Percentiles rank a stretch among this genome's conserved stretches.
Evolutionary conservation across 1,140 invertebrate genomes (phyloP).

Genomic region (Tribolium madens): DNA sequence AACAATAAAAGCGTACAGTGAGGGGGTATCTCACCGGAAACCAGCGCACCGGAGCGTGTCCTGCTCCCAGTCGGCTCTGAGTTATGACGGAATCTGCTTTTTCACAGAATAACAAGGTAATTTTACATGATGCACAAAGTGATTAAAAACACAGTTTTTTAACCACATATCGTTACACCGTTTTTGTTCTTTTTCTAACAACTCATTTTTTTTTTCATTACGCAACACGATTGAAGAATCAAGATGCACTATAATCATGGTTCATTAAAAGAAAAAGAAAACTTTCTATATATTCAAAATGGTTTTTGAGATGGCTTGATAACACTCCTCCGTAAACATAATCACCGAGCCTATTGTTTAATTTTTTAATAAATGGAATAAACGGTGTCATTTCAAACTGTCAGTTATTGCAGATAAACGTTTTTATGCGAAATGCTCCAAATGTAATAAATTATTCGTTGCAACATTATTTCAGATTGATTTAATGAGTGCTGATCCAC

Average conservation of each 20-base stretch:
- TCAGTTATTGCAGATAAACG: not conserved
- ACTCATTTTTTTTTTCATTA: not conserved
- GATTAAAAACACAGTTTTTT: not conserved
- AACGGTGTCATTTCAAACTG: conserved; percentile 8
- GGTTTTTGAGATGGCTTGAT: not conserved
- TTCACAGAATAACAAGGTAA: not conserved
- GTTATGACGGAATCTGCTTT: not conserved
- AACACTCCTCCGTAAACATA: not conserved
- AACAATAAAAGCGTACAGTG: conserved; percentile 37
- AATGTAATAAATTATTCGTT: conserved; percentile 19
- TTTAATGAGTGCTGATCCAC: conserved; percentile 27
- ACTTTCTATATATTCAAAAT: not conserved
- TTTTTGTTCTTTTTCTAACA: too few species aligned
- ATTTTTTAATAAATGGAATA: conserved; percentile 8
- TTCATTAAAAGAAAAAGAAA: not conserved
- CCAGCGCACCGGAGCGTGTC: conserved; percentile 38
- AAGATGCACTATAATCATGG: not conserved
- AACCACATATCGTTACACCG: not conserved
- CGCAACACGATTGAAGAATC: not conserved
- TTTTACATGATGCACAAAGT: not conserved
- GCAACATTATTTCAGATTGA: conserved; percentile 24
- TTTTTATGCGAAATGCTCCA: not conserved
- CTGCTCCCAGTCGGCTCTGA: conserved; percentile 14
- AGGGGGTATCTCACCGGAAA: conserved; percentile 42
- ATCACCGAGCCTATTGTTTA: not conserved